Base-by-base conservation (phyloP, 2,888 invertebrate genomes). In the Aproaerema taeniolella region DNA sequence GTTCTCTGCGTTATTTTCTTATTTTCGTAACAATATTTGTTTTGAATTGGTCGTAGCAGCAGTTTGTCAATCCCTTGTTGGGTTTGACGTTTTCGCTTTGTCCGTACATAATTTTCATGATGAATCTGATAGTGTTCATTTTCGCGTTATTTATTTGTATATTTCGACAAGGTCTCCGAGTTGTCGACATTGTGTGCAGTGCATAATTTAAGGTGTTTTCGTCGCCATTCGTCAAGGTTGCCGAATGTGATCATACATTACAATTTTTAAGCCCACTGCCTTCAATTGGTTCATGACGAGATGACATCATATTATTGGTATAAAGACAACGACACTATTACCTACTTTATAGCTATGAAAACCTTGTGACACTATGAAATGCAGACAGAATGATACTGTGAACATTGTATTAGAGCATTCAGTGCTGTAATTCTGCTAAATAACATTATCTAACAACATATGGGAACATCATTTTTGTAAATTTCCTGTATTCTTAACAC, bases 71-170 rank as follows among this genome's bases (percentile, higher is more conserved):
- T 7, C 13, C n/a, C n/a, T 28, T 3, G 16, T 5, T 9, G 5
- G 11, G 9, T 12, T 30, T 37, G 37, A 37, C 37, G 11, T 37
- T 30, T 37, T n/a, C n/a, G 13, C 35, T 37, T 37, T 30, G 30
- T 37, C 7, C 14, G 28, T 39, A 35, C 40, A 40, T 40, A 35
- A 15, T 40, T 40, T 13, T 28, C 32, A 8, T 20, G 34, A 39
- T 40, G 40, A 40, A 30, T 37, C 29, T 14, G 15, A 9, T 25
- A 8, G 28, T 14, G 15, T 15, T 35, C 28, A 26, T 35, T 35
- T 35, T 15, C 10, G 35, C 10, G 5, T 35, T 35, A 35, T 14
- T 8, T 28, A 10, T 28, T 25, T 8, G 14, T 4, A 6, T 7
- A 15, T 9, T 26, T 14, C 10, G 28, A 2, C 35, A 35, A 35